These are phyloP conservation scores for Seira ritae DNA, from an alignment of 2,888 invertebrate genomes.

Conservation along the genomic window DNA sequence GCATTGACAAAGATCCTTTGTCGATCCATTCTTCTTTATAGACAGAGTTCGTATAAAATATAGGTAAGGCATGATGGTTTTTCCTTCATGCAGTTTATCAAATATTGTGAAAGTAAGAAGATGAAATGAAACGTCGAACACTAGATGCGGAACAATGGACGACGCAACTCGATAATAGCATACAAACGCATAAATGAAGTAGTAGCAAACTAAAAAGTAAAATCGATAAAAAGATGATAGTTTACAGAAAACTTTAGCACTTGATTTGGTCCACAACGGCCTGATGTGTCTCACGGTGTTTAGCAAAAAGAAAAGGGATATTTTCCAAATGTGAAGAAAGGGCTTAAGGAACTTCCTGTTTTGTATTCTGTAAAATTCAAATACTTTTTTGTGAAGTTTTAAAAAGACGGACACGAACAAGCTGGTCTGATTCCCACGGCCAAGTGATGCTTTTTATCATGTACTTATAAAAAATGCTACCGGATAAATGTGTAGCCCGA, in stretches of 20 bases:
- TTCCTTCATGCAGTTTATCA: no score
- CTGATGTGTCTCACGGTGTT: background rate
- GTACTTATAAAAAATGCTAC: background rate
- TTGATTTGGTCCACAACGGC: background rate
- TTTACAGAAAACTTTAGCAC: background rate
- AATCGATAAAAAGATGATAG: background rate
- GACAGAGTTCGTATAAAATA: no score
- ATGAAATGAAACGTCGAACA: no score
- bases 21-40: no score
- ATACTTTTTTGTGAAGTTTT: background rate
- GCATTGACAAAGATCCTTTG: no score
- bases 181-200: background rate
- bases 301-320: background rate
- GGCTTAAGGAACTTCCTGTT: background rate
- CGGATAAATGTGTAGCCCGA: background rate
- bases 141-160: no score
- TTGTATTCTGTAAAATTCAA: background rate
- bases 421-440: constrained; percentile 51
- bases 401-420: background rate
- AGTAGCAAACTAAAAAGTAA: background rate
- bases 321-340: background rate
- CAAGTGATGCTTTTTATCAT: constrained; percentile 24
- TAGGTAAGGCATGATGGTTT: no score
- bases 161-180: no score
- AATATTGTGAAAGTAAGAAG: no score